A percentile compares a stretch with the other conserved stretches of the same genome.
Conservation (phyloP, 2,888 invertebrate genomes). For the Teleogryllus oceanicus region DNA sequence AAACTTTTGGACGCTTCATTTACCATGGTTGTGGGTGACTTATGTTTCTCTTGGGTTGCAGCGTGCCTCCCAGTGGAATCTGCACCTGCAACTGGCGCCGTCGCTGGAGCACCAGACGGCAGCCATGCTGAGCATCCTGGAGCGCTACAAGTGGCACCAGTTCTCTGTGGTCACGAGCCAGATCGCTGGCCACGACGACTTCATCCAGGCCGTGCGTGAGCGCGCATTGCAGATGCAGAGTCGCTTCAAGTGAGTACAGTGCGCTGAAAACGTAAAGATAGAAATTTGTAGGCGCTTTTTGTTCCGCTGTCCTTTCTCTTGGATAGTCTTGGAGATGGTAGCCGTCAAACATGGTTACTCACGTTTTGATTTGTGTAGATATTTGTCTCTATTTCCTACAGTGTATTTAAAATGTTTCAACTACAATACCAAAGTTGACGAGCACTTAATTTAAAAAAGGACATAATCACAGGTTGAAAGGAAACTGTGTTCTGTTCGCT, state of each 20-base stretch:
- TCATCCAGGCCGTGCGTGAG: constrained; percentile 88
- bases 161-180: constrained; percentile 91
- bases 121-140: constrained; percentile 91
- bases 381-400: too few relatives aligned
- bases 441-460: too few relatives aligned
- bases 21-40: not conserved
- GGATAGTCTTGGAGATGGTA: too few relatives aligned
- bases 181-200: constrained; percentile 92
- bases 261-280: not conserved
- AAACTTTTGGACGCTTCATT: not conserved
- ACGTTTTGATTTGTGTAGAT: too few relatives aligned
- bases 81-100: constrained; percentile 91
- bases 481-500: too few relatives aligned
- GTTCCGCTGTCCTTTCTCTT: too few relatives aligned
- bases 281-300: too few relatives aligned
- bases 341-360: too few relatives aligned
- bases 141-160: constrained; percentile 94
- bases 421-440: too few relatives aligned
- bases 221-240: constrained; percentile 78
- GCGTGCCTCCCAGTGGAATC: constrained; percentile 78
- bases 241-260: constrained; percentile 47
- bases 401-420: too few relatives aligned
- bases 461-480: too few relatives aligned
- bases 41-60: constrained; percentile 38
- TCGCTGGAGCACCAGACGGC: constrained; percentile 94